phyloP scores from a whole-genome alignment of 2,888 invertebrate genomes.

The Macaria notata region DNA sequence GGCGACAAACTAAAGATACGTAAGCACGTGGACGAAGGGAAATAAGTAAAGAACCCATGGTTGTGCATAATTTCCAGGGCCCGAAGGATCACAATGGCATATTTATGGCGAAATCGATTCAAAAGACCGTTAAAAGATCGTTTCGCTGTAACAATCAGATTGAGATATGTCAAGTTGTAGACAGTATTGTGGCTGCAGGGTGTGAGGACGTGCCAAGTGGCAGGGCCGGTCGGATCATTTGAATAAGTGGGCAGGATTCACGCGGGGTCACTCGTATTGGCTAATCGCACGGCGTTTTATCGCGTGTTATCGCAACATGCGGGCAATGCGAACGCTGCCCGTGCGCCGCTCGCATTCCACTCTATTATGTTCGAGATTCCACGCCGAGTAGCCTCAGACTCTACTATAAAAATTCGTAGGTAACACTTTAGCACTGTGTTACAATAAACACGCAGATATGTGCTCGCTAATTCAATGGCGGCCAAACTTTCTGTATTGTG shows the following conservation, averaged over 20 bases:
- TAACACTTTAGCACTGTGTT: slow-evolving; percentile 14
- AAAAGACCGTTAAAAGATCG: background rate
- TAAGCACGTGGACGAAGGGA: too few species aligned
- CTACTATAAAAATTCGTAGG: slow-evolving; percentile 14
- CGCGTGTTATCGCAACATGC: slow-evolving; percentile 66
- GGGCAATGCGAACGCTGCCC: slow-evolving; percentile 32
- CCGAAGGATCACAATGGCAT: slow-evolving; percentile 2
- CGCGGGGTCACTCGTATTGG: slow-evolving; percentile 68
- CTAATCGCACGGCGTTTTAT: slow-evolving; percentile 73
- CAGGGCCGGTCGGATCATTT: slow-evolving; percentile 34
- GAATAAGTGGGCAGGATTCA: slow-evolving; percentile 46
- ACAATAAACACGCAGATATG: slow-evolving; percentile 2
- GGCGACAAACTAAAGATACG: too few species aligned
- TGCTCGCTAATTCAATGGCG: background rate
- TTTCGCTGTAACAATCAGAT: background rate
- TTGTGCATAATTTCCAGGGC: too few species aligned
- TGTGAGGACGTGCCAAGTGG: slow-evolving; percentile 13
- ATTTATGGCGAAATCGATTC: background rate
- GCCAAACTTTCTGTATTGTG: slow-evolving; percentile 8
- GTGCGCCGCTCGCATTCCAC: slow-evolving; percentile 62
- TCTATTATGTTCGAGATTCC: slow-evolving; percentile 74
- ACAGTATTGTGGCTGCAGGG: slow-evolving; percentile 22
- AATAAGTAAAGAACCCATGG: too few species aligned
- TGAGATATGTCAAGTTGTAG: slow-evolving; percentile 11
- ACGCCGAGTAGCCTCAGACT: slow-evolving; percentile 41